These are phyloP conservation scores for Triplophysa siluroides DNA, from an alignment of 2,113 vertebrate genomes.

Conservation along the genomic window DNA sequence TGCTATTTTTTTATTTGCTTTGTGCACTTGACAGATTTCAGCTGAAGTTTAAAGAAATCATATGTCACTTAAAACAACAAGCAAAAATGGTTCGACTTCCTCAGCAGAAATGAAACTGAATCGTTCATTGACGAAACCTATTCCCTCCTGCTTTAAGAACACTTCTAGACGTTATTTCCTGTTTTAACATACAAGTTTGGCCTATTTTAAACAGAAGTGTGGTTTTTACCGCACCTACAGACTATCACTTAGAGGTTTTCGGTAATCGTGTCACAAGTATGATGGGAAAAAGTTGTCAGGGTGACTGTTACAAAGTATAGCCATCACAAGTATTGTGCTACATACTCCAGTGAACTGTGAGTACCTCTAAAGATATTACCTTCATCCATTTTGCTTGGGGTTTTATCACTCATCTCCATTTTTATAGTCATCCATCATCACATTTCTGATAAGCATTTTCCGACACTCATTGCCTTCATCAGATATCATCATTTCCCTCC, in stretches of 20 bases:
- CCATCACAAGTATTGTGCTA: neutral
- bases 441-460: neutral
- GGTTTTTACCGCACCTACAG: neutral
- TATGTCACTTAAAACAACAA: no score
- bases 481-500: neutral
- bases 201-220: conserved; percentile 18
- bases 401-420: neutral
- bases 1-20: neutral
- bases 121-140: neutral
- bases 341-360: neutral
- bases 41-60: no score
- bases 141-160: neutral
- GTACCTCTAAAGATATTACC: no score
- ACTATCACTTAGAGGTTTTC: neutral
- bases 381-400: neutral
- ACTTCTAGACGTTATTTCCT: neutral
- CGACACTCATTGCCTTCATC: neutral
- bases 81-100: neutral
- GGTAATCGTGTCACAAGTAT: neutral
- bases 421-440: neutral
- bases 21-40: no score
- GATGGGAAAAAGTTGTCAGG: neutral
- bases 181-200: conserved; percentile 4
- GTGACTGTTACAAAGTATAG: neutral
- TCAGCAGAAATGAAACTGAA: neutral